phyloP scores from a whole-genome alignment of 2,113 vertebrate species.

The Aegotheles bennettii region DNA sequence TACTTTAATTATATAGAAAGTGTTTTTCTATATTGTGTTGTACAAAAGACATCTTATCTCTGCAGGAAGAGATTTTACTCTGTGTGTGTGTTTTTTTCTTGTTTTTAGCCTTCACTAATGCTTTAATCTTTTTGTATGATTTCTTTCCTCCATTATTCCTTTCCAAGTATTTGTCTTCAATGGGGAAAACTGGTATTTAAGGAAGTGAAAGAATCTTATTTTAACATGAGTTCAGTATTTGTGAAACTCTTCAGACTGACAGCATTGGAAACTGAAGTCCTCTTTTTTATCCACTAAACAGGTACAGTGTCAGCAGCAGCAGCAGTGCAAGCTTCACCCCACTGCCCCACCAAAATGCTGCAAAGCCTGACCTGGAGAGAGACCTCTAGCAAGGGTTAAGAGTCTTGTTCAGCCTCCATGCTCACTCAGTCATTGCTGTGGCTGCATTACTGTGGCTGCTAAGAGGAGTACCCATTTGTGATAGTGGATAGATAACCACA shows the following conservation, averaged over 20 bases:
- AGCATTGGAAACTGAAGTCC: background rate
- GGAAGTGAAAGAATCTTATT: background rate
- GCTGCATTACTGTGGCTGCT: background rate
- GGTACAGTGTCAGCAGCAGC: background rate
- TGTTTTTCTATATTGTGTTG: background rate
- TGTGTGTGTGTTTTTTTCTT: background rate
- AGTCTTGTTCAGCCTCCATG: background rate
- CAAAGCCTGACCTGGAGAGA: background rate
- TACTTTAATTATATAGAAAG: background rate
- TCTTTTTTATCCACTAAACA: background rate
- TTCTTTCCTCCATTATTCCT: fast-evolving
- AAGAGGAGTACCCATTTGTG: background rate
- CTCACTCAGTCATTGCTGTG: background rate
- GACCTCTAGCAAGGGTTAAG: background rate
- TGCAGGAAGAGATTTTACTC: background rate
- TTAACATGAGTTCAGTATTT: background rate
- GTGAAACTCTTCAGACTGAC: background rate
- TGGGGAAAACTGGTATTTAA: background rate
- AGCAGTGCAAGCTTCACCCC: background rate
- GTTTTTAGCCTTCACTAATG: background rate
- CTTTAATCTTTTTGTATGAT: background rate
- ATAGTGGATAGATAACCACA: background rate
- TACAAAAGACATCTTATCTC: background rate
- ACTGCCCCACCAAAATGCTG: background rate
- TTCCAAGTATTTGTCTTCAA: background rate